These are phyloP conservation scores for Motacilla tschutschensis DNA, from an alignment of 2,113 vertebrate genomes.

Conservation along the genomic window DNA sequence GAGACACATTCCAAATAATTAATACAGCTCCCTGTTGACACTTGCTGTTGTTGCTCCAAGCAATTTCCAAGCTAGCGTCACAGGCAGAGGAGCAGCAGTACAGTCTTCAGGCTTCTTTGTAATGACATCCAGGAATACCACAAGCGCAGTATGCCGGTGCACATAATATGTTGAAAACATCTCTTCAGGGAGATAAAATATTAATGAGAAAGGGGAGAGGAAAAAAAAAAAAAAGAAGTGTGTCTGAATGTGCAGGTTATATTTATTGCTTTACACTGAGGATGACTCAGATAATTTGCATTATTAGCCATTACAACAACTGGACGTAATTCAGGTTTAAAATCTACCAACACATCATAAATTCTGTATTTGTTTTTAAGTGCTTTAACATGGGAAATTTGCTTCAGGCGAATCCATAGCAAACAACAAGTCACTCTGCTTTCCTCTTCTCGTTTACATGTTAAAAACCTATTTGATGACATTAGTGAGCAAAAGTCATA, in stretches of 20 bases:
- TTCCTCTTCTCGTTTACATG: neutral
- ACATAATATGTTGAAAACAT: conserved; percentile 40
- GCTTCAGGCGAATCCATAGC: neutral
- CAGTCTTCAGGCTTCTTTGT: conserved; percentile 37
- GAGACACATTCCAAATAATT: conserved; percentile 82
- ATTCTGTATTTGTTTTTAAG: conserved; percentile 48
- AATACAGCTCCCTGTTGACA: conserved; percentile 76
- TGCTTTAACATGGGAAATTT: conserved; percentile 21
- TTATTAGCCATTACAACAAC: conserved; percentile 52
- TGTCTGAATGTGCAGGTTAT: neutral
- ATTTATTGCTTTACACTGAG: conserved; percentile 27
- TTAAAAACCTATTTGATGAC: conserved; percentile 31
- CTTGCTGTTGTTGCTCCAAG: conserved; percentile 66
- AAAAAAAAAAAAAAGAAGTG: neutral
- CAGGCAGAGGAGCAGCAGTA: conserved; percentile 10
- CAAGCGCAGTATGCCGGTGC: neutral
- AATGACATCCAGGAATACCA: conserved; percentile 64
- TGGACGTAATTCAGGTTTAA: conserved; percentile 16
- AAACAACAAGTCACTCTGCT: neutral
- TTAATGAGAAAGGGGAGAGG: neutral
- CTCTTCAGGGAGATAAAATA: conserved; percentile 37
- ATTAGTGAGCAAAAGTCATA: conserved; percentile 8
- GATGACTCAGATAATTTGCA: conserved; percentile 45
- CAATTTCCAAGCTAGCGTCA: conserved; percentile 45
- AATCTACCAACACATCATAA: neutral